phyloP scores from a whole-genome alignment of 2,113 vertebrate species.

The Gobio gobio region DNA sequence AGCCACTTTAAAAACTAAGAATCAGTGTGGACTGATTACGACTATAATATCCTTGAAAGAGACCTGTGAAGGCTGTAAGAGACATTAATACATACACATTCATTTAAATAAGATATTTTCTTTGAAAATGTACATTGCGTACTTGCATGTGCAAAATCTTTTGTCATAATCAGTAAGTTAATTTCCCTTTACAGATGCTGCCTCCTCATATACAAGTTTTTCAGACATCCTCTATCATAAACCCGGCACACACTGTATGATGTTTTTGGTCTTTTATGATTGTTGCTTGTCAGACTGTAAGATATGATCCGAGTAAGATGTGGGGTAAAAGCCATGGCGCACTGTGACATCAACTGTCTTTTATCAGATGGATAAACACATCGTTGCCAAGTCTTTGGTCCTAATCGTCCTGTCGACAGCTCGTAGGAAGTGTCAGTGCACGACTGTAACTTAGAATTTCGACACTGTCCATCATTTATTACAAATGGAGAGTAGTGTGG shows the following conservation, averaged over 20 bases:
- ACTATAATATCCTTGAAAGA: neutral
- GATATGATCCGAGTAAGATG: neutral
- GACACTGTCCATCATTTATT: neutral
- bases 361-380: slow-evolving; percentile 13
- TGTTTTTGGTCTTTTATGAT: neutral
- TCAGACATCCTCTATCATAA: neutral
- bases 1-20: neutral
- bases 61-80: neutral
- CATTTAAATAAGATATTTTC: neutral
- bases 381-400: neutral
- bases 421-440: neutral
- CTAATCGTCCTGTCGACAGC: neutral
- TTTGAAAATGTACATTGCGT: neutral
- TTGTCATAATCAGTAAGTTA: neutral
- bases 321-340: neutral
- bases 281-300: slow-evolving; percentile 9
- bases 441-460: neutral
- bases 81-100: neutral
- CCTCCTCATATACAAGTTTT: neutral
- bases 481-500: neutral
- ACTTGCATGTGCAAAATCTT: neutral
- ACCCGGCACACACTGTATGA: neutral
- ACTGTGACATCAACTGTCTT: neutral
- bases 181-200: neutral
- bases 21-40: neutral